Base-by-base conservation (phyloP, 2,797 vertebrate genomes). In the Schizopygopsis pylzovi region DNA sequence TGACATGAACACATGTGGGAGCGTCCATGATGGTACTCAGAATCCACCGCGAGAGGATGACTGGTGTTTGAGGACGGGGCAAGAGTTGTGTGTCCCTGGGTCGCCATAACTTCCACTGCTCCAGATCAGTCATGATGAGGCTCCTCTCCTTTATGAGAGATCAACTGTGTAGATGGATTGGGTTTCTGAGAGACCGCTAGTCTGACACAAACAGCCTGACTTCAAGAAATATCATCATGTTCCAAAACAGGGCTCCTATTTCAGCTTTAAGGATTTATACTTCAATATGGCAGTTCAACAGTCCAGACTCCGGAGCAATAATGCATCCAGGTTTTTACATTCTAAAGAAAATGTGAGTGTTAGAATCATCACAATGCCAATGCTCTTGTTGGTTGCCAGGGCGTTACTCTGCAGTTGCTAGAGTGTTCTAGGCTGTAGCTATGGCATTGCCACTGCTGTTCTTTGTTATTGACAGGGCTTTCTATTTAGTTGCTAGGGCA, bases 31-130 rank as follows among this genome's bases (percentile, higher is more conserved):
- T 83, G 80, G 79, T 88, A 45, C 25, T 45, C 41, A 11, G 82
- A 90, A 91, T 91, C 87, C 89, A 84, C 87, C 87, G 87, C 87
- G 90, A 89, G 86, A 3, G 81, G 81, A 77, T 78, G 90, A 92
- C 90, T 87, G 78, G 82, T 61, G 84, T 92, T 91, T 86, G 88
- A 68, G 84, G 85, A 39, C 39, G 39, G 33, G 78, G 68, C 83
- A 90, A 91, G 93, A 94, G 89, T 94, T 93, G 92, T 92, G 89
- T 89, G 91, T 94, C 95, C 93, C 94, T 77, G 89, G 93, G 92
- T 93, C 91, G 7, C 92, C 88, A 87, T 95, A 94, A 93, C 91
- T 90, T 76, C 89, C 90, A 87, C 20, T 43, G 3, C 91, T 91
- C 90, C 91, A 84, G 92, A 92, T 95, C 93, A 86, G 81, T 93